phyloP scores from a whole-genome alignment of 2,113 vertebrate species.

The Abramis brama region DNA sequence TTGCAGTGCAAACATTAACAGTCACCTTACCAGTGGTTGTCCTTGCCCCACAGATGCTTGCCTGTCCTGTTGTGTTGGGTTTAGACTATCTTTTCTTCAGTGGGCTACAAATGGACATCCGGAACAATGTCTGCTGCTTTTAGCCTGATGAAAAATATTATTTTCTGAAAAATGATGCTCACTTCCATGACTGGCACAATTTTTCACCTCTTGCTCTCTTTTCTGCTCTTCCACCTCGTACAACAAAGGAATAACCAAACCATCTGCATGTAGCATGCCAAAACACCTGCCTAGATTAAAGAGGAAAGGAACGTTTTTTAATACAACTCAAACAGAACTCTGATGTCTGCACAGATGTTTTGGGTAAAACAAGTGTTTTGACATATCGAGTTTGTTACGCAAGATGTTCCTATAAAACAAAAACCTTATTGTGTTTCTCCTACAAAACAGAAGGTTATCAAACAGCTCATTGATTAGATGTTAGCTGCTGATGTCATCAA shows the following conservation, averaged over 20 bases:
- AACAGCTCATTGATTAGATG: not conserved
- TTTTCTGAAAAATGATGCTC: not conserved
- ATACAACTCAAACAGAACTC: not conserved
- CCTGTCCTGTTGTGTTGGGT: not conserved
- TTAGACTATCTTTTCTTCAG: not conserved
- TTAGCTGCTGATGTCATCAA: not conserved
- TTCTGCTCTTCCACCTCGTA: not conserved
- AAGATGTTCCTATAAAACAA: not conserved
- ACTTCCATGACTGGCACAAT: not conserved
- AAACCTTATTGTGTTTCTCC: not conserved
- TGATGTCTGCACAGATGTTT: not conserved
- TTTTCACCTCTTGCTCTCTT: not conserved
- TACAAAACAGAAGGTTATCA: not conserved
- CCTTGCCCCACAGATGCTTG: not conserved
- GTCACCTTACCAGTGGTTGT: not conserved
- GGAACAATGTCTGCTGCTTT: slow-evolving; percentile 1
- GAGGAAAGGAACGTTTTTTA: not conserved
- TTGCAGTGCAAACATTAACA: not conserved
- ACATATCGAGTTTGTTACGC: not conserved
- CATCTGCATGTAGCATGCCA: no score
- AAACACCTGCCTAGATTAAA: not conserved
- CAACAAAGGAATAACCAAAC: not conserved
- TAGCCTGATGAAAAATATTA: not conserved
- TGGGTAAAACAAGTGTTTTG: not conserved
- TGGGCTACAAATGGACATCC: not conserved